Evolutionary conservation across 2,797 vertebrate species (phyloP).

Genomic region (Chiloscyllium punctatum): DNA sequence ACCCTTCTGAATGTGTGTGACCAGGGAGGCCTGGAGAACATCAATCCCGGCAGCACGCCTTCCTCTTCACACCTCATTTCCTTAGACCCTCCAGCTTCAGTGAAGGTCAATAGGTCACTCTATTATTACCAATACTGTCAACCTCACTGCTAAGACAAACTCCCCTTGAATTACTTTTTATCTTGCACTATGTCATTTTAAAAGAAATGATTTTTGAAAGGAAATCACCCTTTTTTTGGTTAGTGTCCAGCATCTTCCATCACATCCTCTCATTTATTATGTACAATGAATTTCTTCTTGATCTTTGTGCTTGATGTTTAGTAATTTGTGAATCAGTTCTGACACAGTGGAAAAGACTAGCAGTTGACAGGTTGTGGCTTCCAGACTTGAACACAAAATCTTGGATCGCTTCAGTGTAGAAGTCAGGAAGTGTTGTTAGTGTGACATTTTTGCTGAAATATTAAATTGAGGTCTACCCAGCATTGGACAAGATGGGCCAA

Average conservation of each 20-base stretch:
- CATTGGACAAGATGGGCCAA: not conserved
- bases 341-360: not conserved
- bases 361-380: not conserved
- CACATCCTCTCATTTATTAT: not conserved
- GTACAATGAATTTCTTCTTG: not conserved
- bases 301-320: not conserved
- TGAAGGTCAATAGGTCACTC: not conserved
- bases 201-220: not conserved
- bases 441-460: not conserved
- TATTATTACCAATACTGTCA: not conserved
- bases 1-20: conserved; percentile 8
- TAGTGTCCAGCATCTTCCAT: no score
- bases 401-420: not conserved
- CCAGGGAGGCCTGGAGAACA: conserved; percentile 7
- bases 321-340: not conserved
- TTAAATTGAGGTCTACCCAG: not conserved
- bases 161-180: conserved; percentile 10
- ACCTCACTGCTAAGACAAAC: conserved; percentile 19
- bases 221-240: not conserved
- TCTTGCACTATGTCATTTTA: not conserved
- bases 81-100: conserved; percentile 21
- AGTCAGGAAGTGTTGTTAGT: not conserved
- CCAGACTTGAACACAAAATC: not conserved
- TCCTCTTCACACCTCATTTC: conserved; percentile 34
- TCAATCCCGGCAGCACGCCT: conserved; percentile 4